A percentile compares a stretch with the other conserved stretches of the same genome.
These are phyloP conservation scores for Platorchestia sp. DNA, from an alignment of 1,140 invertebrate species.

Conservation along the genomic window DNA sequence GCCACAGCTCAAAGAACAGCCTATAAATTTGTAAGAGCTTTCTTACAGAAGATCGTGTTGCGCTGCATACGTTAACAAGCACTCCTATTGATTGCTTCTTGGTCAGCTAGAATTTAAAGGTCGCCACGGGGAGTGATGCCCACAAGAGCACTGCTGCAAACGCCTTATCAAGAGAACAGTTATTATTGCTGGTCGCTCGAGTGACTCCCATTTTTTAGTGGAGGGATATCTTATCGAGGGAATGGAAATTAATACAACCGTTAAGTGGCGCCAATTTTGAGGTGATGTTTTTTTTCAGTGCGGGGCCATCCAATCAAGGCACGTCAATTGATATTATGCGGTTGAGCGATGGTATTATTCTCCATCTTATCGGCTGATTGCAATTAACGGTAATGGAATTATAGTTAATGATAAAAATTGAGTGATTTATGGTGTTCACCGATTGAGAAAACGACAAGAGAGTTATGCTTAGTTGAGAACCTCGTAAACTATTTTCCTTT, in stretches of 20 bases:
- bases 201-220: background rate
- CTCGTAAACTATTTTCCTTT: background rate
- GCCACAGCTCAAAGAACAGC: background rate
- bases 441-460: background rate
- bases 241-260: conserved; percentile 1
- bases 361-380: background rate
- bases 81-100: background rate
- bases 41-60: background rate
- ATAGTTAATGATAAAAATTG: background rate
- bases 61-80: background rate
- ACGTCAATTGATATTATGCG: conserved; percentile 1
- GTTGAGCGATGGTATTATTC: background rate
- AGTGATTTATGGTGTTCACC: background rate
- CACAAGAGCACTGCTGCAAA: background rate
- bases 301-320: background rate
- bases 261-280: background rate
- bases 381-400: conserved; percentile 9
- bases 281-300: background rate
- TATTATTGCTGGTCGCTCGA: background rate
- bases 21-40: background rate
- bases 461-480: background rate
- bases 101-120: background rate
- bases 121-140: background rate
- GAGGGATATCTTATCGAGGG: background rate
- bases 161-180: background rate